Conservation (phyloP, 2,797 vertebrate genomes). For the Coregonus suidteri region DNA sequence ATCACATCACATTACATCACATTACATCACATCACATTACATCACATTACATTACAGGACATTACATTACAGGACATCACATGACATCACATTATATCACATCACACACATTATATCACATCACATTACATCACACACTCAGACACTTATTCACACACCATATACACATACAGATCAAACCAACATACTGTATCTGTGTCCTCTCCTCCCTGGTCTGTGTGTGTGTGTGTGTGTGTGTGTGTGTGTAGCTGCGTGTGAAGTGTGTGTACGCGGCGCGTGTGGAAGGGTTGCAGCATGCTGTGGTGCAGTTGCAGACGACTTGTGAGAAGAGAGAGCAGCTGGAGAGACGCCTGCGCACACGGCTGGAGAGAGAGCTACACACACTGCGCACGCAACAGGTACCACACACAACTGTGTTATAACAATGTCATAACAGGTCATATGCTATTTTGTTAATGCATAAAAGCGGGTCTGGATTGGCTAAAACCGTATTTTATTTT, state of each 20-base stretch:
- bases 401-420: not conserved
- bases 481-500: not conserved
- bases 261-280: not conserved
- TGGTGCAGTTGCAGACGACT: constrained; percentile 83
- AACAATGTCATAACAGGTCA: not conserved
- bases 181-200: not conserved
- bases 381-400: not conserved
- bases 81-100: no score
- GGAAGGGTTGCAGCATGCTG: constrained; percentile 84
- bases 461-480: not conserved
- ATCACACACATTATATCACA: no score
- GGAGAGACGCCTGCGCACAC: constrained; percentile 80
- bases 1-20: not conserved
- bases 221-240: not conserved
- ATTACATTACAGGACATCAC: no score
- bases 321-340: constrained; percentile 88
- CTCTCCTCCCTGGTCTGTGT: not conserved
- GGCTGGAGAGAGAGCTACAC: constrained; percentile 32
- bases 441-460: not conserved
- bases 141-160: not conserved
- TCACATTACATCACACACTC: no score
- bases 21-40: no score
- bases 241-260: not conserved
- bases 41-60: no score
- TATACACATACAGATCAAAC: not conserved